These are phyloP conservation scores for Hartigia nigra DNA, from an alignment of 2,888 invertebrate genomes.

Conservation along the genomic window DNA sequence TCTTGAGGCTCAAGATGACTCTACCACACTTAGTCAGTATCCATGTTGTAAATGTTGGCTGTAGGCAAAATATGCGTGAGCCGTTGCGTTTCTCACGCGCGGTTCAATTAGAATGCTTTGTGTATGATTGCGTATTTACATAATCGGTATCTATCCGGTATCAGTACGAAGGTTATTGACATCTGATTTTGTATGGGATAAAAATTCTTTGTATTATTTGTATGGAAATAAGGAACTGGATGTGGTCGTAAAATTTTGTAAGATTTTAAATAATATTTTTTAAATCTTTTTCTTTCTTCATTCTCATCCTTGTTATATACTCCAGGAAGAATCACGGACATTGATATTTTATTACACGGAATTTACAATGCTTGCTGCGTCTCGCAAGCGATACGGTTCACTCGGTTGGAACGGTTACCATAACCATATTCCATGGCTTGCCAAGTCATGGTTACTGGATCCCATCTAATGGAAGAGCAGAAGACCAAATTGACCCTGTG, in stretches of 20 bases:
- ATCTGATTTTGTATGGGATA: background rate
- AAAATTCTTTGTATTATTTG: background rate
- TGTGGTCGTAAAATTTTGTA: background rate
- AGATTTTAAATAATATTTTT: background rate
- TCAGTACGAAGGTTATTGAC: background rate
- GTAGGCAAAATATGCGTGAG: background rate
- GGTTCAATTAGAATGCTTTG: background rate
- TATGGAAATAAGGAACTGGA: background rate
- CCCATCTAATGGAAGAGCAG: background rate
- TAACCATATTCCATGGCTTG: slow-evolving; percentile 8
- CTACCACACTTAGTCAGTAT: background rate
- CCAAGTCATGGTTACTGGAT: slow-evolving; percentile 7
- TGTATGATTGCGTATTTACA: slow-evolving; percentile 5
- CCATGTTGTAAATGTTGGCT: background rate
- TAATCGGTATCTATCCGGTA: background rate
- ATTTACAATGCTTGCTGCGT: background rate
- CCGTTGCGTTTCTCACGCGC: slow-evolving; percentile 5
- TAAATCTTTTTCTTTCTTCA: background rate
- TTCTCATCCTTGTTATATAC: background rate
- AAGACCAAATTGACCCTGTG: background rate
- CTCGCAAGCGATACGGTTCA: slow-evolving; percentile 8
- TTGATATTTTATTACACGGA: background rate
- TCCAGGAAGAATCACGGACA: background rate
- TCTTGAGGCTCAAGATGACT: background rate
- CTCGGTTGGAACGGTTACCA: slow-evolving; percentile 7